These are phyloP conservation scores for Lacanobia wlatinum DNA, from an alignment of 2,888 invertebrate genomes.

Conservation along the genomic window DNA sequence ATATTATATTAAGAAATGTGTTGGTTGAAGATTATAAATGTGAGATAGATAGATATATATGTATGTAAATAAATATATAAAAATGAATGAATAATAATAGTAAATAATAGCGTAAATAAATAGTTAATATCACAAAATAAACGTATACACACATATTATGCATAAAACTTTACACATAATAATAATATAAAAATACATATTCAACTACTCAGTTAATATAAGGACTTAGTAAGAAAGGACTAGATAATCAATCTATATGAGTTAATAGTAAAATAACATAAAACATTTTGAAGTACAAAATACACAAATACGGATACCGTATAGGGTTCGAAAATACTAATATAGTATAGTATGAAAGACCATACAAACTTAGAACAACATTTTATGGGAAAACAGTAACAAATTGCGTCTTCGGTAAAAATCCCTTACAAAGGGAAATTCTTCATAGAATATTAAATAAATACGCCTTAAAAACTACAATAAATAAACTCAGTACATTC, in stretches of 20 bases:
- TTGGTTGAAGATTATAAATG: constrained; percentile 52
- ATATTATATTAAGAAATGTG: constrained; percentile 10
- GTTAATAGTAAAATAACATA: constrained; percentile 65
- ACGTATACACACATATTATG: constrained; percentile 25
- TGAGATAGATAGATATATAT: constrained; percentile 35
- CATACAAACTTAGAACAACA: constrained; percentile 88
- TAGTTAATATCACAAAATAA: constrained; percentile 52
- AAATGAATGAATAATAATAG: neutral
- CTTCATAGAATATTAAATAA: constrained; percentile 84
- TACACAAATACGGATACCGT: constrained; percentile 90
- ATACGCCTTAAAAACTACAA: constrained; percentile 82
- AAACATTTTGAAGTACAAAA: constrained; percentile 78
- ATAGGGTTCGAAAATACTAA: constrained; percentile 86
- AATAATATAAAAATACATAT: constrained; percentile 66
- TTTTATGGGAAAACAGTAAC: constrained; percentile 86
- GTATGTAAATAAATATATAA: constrained; percentile 44
- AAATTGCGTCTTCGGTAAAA: constrained; percentile 71
- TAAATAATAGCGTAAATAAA: constrained; percentile 53
- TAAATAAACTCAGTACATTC: constrained; percentile 81
- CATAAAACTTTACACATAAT: constrained; percentile 35
- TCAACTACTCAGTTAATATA: constrained; percentile 65
- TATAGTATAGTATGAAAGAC: constrained; percentile 83
- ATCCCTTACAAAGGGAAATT: constrained; percentile 83
- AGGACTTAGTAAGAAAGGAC: constrained; percentile 82
- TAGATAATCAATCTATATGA: constrained; percentile 74